Percentiles rank a stretch among this genome's conserved stretches.
These are phyloP conservation scores for Epirrhoe alternata DNA, from an alignment of 2,888 invertebrate species.

Conservation along the genomic window DNA sequence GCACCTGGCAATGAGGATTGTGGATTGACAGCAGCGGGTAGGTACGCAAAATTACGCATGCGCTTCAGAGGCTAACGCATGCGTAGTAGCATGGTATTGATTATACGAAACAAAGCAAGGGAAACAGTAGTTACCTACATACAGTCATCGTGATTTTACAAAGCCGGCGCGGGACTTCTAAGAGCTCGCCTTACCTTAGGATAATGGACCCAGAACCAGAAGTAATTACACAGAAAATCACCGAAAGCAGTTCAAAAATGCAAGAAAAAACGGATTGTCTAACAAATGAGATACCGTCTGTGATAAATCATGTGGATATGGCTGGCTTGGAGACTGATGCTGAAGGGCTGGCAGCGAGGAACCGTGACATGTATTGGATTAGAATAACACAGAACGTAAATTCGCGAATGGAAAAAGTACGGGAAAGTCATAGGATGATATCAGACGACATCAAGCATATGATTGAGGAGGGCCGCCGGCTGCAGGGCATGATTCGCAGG, in stretches of 20 bases:
- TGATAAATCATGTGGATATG: neutral
- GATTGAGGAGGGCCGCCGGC: neutral
- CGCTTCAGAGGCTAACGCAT: too few species aligned
- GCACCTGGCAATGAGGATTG: too few species aligned
- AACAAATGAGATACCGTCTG: neutral
- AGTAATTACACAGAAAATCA: neutral
- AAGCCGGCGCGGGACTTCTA: neutral
- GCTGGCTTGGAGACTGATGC: neutral
- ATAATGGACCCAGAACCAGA: neutral
- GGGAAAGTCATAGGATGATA: neutral
- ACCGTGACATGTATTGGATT: neutral
- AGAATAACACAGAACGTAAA: neutral
- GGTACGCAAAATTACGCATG: too few species aligned
- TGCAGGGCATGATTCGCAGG: neutral
- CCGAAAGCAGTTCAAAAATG: neutral
- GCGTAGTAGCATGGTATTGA: too few species aligned
- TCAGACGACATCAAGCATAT: neutral
- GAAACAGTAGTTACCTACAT: too few species aligned
- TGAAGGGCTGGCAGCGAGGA: neutral
- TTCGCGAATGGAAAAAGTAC: neutral
- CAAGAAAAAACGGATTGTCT: neutral
- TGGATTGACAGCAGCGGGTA: too few species aligned
- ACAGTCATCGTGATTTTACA: too few species aligned
- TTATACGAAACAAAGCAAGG: too few species aligned
- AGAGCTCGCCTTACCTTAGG: neutral